Base-by-base conservation (phyloP, 30 jellyfish, hydroid and myxozoan genomes). In the Sanderia malayensis region DNA sequence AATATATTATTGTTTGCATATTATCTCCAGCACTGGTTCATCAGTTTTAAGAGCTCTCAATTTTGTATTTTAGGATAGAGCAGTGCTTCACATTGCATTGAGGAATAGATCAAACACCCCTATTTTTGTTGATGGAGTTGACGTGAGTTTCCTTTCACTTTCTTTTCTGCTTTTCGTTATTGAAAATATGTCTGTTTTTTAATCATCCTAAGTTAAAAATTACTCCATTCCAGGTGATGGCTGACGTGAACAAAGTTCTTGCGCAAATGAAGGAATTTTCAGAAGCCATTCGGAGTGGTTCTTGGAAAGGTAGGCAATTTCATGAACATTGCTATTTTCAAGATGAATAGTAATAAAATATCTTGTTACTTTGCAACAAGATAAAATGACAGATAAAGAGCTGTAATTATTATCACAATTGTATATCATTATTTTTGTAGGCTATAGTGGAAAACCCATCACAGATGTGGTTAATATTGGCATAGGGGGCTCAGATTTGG, bases 401-500 rank as follows among this genome's bases (percentile, higher is more conserved):
- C n/a, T n/a, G n/a, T n/a, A n/a, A n/a, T n/a, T n/a, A n/a, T n/a
- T n/a, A n/a, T n/a, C n/a, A n/a, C n/a, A n/a, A 10, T 63, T 33
- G 19, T 58, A 46, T 15, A 46, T n/a, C n/a, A n/a, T n/a, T n/a
- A n/a, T n/a, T n/a, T n/a, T 30, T 25, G 1, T 44, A 82, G 94
- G 94, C 1, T 82, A 67, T 74, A 80, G 70, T 63, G 99, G 98
- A 29, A 80, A 94, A 58, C 65, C 85, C 1, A 86, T 94, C 52
- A 94, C 96, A 0, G 99, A 94, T 64, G 84, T 86, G 32, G 95
- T 94, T 0, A 94, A 94, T 49, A 94, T 94, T 63, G 99, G 99
- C 2, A 94, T 94, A 31, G 99, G 99, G 8, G 99, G 99, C 20
- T 94, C 99, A 15, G 99, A 94, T 75, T 82, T 94, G 46, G 99